These are phyloP conservation scores for Forficula auricularia DNA, from an alignment of 1,140 invertebrate genomes.

Conservation along the genomic window DNA sequence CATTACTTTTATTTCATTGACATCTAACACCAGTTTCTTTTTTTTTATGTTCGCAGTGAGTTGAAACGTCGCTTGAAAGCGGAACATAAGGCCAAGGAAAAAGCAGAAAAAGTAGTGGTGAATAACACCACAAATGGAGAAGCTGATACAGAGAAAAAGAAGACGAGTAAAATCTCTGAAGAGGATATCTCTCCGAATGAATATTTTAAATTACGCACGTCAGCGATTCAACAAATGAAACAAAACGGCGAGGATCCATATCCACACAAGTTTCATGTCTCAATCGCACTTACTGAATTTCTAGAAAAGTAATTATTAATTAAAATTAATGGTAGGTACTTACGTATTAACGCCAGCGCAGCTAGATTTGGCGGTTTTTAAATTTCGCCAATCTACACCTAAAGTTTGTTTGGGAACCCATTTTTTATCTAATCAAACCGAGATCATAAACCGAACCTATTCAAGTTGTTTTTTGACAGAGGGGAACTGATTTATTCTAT, in stretches of 20 bases:
- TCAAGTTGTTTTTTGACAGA: too few species aligned
- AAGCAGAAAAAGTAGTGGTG: conserved; percentile 58
- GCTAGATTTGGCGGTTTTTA: too few species aligned
- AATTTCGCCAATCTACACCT: too few species aligned
- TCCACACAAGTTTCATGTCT: conserved; percentile 95
- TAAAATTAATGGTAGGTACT: too few species aligned
- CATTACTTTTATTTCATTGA: not conserved
- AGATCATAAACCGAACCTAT: too few species aligned
- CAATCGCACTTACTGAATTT: conserved; percentile 74
- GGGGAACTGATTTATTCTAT: too few species aligned
- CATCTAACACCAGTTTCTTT: conserved; percentile 7
- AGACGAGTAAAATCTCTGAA: conserved; percentile 30
- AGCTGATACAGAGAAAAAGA: conserved; percentile 21
- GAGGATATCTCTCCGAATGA: conserved; percentile 86
- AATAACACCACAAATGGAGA: conserved; percentile 22
- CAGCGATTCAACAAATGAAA: conserved; percentile 62
- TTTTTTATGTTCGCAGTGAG: conserved; percentile 50
- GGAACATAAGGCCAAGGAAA: conserved; percentile 84
- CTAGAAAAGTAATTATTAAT: conserved; percentile 84
- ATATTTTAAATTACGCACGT: conserved; percentile 71
- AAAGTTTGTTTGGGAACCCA: too few species aligned
- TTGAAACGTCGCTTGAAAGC: conserved; percentile 77
- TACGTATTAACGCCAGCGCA: too few species aligned
- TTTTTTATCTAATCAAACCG: too few species aligned
- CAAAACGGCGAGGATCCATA: conserved; percentile 69